These are phyloP conservation scores for Forbesichthys agassizii DNA, from an alignment of 2,113 vertebrate genomes.

Conservation along the genomic window DNA sequence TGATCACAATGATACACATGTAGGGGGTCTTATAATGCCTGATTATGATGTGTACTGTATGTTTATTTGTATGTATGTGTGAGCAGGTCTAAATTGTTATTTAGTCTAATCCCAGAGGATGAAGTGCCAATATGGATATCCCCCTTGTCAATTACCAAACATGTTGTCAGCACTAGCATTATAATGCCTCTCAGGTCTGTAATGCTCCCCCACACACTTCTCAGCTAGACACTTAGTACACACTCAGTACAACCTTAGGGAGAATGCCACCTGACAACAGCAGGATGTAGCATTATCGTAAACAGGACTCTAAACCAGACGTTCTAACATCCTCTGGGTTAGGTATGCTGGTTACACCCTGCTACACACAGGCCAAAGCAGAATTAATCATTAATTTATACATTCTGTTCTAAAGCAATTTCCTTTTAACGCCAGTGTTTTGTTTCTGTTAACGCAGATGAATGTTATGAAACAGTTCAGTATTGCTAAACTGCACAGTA, in stretches of 20 bases:
- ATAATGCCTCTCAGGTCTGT: constrained; percentile 53
- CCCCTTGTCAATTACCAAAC: constrained; percentile 48
- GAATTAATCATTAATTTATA: too few relatives aligned
- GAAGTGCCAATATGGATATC: constrained; percentile 27
- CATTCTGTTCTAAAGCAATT: too few relatives aligned
- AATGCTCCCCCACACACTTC: constrained; percentile 25
- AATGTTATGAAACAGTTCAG: background rate
- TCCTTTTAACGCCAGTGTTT: too few relatives aligned
- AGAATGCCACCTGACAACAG: constrained; percentile 28
- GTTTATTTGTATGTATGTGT: background rate
- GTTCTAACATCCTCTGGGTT: too few relatives aligned
- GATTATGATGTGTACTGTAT: background rate
- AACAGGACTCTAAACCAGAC: background rate
- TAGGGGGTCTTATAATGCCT: too few relatives aligned
- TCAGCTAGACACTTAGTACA: constrained; percentile 13
- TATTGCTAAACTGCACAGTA: too few relatives aligned
- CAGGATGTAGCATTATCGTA: constrained; percentile 52
- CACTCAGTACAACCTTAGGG: constrained; percentile 25
- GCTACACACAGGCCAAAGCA: too few relatives aligned
- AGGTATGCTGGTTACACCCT: too few relatives aligned
- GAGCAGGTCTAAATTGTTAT: constrained; percentile 23
- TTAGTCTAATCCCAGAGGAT: constrained; percentile 52
- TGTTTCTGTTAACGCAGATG: too few relatives aligned
- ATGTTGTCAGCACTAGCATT: constrained; percentile 60
- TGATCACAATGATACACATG: too few relatives aligned